Base-by-base conservation (phyloP, 2,113 vertebrate species). In the Cichladusa arquata region DNA sequence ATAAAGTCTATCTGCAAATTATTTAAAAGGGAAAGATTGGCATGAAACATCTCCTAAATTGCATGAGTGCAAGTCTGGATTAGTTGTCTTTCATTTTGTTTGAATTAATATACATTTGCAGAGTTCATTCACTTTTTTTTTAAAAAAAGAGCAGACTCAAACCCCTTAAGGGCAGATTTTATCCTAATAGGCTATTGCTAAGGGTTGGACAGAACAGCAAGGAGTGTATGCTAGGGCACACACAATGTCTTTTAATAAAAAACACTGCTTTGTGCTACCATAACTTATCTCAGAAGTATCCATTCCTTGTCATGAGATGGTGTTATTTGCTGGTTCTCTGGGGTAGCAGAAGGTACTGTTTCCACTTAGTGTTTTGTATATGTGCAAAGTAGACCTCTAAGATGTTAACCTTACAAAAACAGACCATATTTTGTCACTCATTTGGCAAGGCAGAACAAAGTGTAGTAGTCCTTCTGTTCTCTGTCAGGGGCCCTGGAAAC, bases 141-240 rank as follows among this genome's bases (percentile, higher is more conserved):
- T 45, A 1, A 9, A 51, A 56, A 44, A 31, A 42, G 48, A 88
- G 76, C 80, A 96, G 83, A 93, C 88, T 92, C 40, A 34, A 65
- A 66, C 11, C 18, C 50, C 96, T 86, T 74, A n/a, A 91, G 86
- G 95, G 94, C 47, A 88, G 91, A 95, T 95, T 90, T 96, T 95
- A 92, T 94, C 91, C 60, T 78, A 56, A 47, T 4, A 93, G 67
- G 33, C 76, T 71, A n/a, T 74, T 90, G 44, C 76, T 73, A 34
- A 54, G 33, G 44, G 50, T 96, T 93, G 80, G 92, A 58, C 56
- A 71, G 80, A 93, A 56, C 34, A 85, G n/a, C 54, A 78, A 83
- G 56, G 56, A n/a, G n/a, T 33, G 7, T 86, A 19, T 74, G 34
- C 67, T 83, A 51, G 51, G n/a, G 44, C 34, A 73, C 64, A 93